A percentile compares a stretch with the other conserved stretches of the same genome.
phyloP scores from a whole-genome alignment of 1,140 invertebrate genomes.

The Drosophila orosa region DNA sequence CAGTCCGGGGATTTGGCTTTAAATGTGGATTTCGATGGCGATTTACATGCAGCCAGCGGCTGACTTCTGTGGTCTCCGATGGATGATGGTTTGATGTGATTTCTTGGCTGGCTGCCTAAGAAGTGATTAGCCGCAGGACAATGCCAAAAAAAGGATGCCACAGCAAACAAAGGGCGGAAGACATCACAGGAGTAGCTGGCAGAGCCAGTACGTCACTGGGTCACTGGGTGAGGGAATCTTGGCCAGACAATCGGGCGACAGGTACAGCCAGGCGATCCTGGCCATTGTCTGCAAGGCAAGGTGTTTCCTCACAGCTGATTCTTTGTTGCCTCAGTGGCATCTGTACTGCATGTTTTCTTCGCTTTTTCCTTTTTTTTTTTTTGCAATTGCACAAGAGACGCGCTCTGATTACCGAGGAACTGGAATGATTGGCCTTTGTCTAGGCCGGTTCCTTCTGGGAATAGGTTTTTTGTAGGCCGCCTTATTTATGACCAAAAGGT shows the following conservation, averaged over 20 bases:
- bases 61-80: conserved; percentile 46
- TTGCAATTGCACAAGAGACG: conserved; percentile 73
- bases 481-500: conserved; percentile 74
- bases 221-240: conserved; percentile 66
- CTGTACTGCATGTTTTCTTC: conserved; percentile 53
- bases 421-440: conserved; percentile 40
- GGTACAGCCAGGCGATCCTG: conserved; percentile 41
- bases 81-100: conserved; percentile 7
- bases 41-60: conserved; percentile 23
- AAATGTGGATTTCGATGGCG: conserved; percentile 10
- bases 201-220: conserved; percentile 66
- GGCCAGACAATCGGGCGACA: conserved; percentile 70
- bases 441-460: conserved; percentile 15
- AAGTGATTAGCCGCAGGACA: conserved; percentile 46
- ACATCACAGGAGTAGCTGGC: conserved; percentile 46
- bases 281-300: conserved; percentile 34
- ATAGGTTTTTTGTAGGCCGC: conserved; percentile 15
- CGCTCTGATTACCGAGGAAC: conserved; percentile 66
- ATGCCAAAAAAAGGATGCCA: conserved; percentile 40
- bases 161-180: conserved; percentile 52
- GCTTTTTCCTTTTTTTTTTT: conserved; percentile 50
- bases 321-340: conserved; percentile 17
- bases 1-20: conserved; percentile 38
- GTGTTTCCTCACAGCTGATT: conserved; percentile 43
- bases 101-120: conserved; percentile 21